A percentile compares a stretch with the other conserved stretches of the same genome.
Conservation (phyloP, 1,140 invertebrate species). For the Drosophila grimshawi region DNA sequence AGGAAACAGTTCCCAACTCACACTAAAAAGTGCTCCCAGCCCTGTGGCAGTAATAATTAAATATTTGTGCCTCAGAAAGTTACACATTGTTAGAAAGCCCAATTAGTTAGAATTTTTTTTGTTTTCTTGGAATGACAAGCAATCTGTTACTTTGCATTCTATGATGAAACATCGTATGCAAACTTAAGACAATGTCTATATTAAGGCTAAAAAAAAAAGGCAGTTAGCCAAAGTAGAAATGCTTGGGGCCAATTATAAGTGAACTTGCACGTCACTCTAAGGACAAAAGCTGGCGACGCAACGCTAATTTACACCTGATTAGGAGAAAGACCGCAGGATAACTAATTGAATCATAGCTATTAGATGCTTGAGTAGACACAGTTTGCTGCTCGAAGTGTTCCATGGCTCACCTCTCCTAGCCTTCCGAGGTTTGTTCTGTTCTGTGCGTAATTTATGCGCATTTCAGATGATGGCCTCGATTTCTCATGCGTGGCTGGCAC, state of each 20-base stretch:
- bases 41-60: too few relatives aligned
- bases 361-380: conserved; percentile 28
- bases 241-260: background rate
- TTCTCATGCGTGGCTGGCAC: conserved; percentile 19
- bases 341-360: conserved; percentile 57
- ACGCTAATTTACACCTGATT: conserved; percentile 44
- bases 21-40: too few relatives aligned
- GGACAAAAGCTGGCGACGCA: background rate
- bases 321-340: conserved; percentile 11
- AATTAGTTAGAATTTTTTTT: too few relatives aligned
- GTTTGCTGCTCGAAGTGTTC: background rate
- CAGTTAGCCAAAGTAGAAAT: conserved; percentile 23
- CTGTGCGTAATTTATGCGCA: conserved; percentile 71
- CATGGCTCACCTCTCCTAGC: background rate
- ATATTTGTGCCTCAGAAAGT: too few relatives aligned
- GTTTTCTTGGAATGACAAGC: background rate
- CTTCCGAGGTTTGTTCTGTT: background rate
- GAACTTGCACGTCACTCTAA: too few relatives aligned
- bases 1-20: too few relatives aligned
- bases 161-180: too few relatives aligned
- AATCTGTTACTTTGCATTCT: too few relatives aligned
- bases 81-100: too few relatives aligned
- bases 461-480: conserved; percentile 44
- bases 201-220: background rate
- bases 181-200: too few relatives aligned